Conservation (phyloP, 2,888 invertebrate species). For the Cosmorhoe ocellata region DNA sequence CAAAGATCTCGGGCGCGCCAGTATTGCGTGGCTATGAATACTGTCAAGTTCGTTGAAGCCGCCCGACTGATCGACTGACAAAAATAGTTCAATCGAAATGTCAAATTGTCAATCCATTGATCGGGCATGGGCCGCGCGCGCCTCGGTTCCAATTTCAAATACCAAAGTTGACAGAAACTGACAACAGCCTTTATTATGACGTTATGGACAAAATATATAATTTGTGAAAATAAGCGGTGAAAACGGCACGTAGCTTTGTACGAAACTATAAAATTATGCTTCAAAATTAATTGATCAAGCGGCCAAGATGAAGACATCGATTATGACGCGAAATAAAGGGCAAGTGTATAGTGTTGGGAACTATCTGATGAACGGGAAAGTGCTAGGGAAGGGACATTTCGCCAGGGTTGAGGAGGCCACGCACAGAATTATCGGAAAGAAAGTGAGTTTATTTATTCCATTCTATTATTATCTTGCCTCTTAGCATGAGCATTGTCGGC, state of each 20-base stretch:
- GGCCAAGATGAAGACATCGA: constrained; percentile 56
- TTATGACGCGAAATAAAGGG: constrained; percentile 57
- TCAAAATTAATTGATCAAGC: constrained; percentile 56
- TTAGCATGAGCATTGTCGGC: too few relatives aligned
- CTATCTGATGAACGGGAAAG: constrained; percentile 86
- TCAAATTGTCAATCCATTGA: constrained; percentile 46
- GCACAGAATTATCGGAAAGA: constrained; percentile 85
- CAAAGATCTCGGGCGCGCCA: too few relatives aligned
- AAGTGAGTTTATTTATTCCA: constrained; percentile 74
- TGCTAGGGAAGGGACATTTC: constrained; percentile 89
- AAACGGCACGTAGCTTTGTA: constrained; percentile 9
- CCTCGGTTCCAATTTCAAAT: constrained; percentile 22
- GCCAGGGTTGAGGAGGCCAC: constrained; percentile 88
- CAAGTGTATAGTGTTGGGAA: constrained; percentile 85
- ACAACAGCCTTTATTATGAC: constrained; percentile 27
- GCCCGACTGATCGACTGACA: constrained; percentile 40
- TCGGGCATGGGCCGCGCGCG: constrained; percentile 22
- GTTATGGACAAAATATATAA: constrained; percentile 26
- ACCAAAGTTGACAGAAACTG: constrained; percentile 15
- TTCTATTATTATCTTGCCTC: too few relatives aligned
- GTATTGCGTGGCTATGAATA: constrained; percentile 7
- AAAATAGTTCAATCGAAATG: constrained; percentile 65
- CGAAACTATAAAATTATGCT: constrained; percentile 52
- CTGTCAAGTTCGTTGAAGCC: constrained; percentile 27
- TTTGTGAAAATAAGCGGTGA: constrained; percentile 25